Evolutionary conservation across 1,140 invertebrate species (phyloP).

Genomic region (Drosophila ficusphila): DNA sequence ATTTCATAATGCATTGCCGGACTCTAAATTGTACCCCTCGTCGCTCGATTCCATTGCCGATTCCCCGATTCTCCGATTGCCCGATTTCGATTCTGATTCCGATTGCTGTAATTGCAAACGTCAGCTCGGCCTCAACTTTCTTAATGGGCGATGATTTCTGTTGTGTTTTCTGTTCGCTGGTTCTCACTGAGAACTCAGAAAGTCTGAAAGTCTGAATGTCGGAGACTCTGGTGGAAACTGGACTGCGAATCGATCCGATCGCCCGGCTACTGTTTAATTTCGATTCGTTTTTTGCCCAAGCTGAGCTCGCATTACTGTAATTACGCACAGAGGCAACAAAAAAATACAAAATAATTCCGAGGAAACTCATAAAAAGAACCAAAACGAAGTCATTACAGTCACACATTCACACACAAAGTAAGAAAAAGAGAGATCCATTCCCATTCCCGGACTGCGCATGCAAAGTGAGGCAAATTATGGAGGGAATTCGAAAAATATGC

Average conservation of each 20-base stretch:
- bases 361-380: conserved; percentile 75
- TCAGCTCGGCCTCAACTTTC: conserved; percentile 51
- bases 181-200: conserved; percentile 7
- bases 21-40: conserved; percentile 16
- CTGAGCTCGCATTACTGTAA: conserved; percentile 68
- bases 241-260: conserved; percentile 40
- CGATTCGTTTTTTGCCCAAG: conserved; percentile 38
- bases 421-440: neutral
- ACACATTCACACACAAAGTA: conserved; percentile 60
- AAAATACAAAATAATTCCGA: conserved; percentile 71
- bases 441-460: conserved; percentile 45
- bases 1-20: conserved; percentile 58
- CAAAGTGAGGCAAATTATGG: conserved; percentile 71
- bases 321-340: conserved; percentile 60
- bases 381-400: conserved; percentile 77
- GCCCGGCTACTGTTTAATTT: conserved; percentile 63
- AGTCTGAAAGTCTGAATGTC: too few relatives aligned
- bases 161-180: neutral
- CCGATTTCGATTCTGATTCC: conserved; percentile 2
- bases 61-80: too few relatives aligned
- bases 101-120: conserved; percentile 58
- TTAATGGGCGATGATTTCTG: conserved; percentile 70
- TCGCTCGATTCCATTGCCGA: neutral
- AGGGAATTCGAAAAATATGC: conserved; percentile 45
- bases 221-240: conserved; percentile 23